Base-by-base conservation (phyloP, 2,113 vertebrate species). In the Sinosuthora webbiana region DNA sequence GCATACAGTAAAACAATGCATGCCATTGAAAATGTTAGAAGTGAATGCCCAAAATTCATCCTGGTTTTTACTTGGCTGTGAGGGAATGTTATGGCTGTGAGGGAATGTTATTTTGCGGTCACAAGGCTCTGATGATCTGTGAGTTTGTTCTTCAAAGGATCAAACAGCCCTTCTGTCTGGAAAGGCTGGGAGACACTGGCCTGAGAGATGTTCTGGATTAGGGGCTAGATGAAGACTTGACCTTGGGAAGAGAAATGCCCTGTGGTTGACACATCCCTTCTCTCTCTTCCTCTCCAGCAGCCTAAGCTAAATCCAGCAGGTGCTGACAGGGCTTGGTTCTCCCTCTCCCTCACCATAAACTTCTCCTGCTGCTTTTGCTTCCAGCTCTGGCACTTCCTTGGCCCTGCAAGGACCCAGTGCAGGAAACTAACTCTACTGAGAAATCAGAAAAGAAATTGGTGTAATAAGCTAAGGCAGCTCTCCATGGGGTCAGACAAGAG, bases 251-350 rank as follows among this genome's bases (percentile, higher is more conserved):
- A 57, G 35, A 87, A 89, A 30, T 68, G 37, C 24, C 56, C 33
- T 33, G 35, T 27, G 35, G 30, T 68, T 2, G 0, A 37, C 15
- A 49, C 0, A 2, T 86, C 59, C 42, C 18, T 89, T 67, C 37
- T 57, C 22, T 78, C 21, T 70, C 15, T 81, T 55, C 23, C 35
- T 56, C 7, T 24, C 45, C 60, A 81, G 15, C 59, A 81, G 64
- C 27, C 60, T 74, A 30, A 84, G 35, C 25, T 21, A 92, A 85
- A 80, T 67, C 79, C 75, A 81, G 35, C 80, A 83, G 50, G 7
- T 0, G 0, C 71, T 89, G 53, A 31, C 2, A 3, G 11, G 10
- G 30, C 50, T 69, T 14, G 5, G 4, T 17, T 75, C 60, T 89
- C 59, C 35, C 39, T 74, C 8, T 55, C 27, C 67, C 53, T 95